Evolutionary conservation across 2,888 invertebrate species (phyloP), one percentile per base, ranked within the genome.

Genomic region (Drosophila antonietae): DNA sequence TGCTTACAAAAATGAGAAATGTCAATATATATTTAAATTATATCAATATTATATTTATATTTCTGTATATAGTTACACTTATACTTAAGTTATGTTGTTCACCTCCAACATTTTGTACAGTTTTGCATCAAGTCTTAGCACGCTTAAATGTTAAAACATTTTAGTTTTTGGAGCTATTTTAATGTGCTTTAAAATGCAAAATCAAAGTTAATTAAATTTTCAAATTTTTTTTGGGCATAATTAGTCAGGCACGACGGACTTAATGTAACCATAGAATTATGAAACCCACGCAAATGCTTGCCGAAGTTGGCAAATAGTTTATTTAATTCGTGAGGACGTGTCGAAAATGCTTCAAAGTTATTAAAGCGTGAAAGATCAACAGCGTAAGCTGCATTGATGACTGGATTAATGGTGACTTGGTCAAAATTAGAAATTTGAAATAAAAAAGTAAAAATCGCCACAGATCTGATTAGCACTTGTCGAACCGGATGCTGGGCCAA

Each of bases 381-480:
- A 3, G 9, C 28, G 57, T 46, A 43, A 80, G 61, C 61, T 70
- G 59, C 15, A 35, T 58, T 81, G 88, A 84, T 87, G 68, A 52
- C 62, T 68, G 63, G 61, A 62, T 60, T 68, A 53, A 61, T 53
- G 39, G 55, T 63, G 53, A 58, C 46, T 63, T 64, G 46, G 41
- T 12, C 10, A 23, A 62, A 61, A 31, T 39, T 18, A 37, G 41
- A 46, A 33, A 47, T 35, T 28, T 23, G 28, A 58, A 41, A 46
- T 20, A 49, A 57, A 56, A 35, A 55, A 65, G 52, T 47, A 35
- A 69, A 44, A 85, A 67, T 76, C 68, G 85, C 58, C 60, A 75
- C 57, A 80, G 77, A 84, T 84, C 76, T 83, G 70, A 81, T 83
- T 87, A 83, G 68, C 87, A 85, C 67, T 66, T 79, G 75, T 33